phyloP scores from a whole-genome alignment of 2,888 invertebrate genomes.

The Anaspis maculata region DNA sequence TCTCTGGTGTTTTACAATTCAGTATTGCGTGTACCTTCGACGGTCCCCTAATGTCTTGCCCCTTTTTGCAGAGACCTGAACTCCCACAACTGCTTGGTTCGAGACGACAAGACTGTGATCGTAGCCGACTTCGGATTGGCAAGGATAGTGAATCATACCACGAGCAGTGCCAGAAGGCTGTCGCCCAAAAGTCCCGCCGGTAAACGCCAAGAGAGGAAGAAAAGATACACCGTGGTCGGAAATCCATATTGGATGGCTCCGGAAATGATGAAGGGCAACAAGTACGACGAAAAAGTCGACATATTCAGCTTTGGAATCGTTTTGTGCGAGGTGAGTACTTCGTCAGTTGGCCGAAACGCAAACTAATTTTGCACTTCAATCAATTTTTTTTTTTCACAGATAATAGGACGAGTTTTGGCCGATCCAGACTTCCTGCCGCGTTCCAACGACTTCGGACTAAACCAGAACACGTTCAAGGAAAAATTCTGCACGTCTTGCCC shows the following conservation, averaged over 20 bases:
- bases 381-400: too few species aligned
- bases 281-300: conserved; percentile 94
- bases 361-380: conserved; percentile 6
- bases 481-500: conserved; percentile 82
- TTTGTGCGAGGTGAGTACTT: conserved; percentile 69
- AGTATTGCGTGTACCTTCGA: too few species aligned
- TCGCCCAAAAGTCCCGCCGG: conserved; percentile 27
- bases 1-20: too few species aligned
- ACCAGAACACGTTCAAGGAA: conserved; percentile 75
- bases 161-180: conserved; percentile 29
- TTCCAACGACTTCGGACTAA: conserved; percentile 85
- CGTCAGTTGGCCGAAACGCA: too few species aligned
- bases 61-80: conserved; percentile 99
- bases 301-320: conserved; percentile 94
- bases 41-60: too few species aligned
- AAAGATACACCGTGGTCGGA: conserved; percentile 91
- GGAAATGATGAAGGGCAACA: conserved; percentile 95
- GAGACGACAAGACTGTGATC: conserved; percentile 74
- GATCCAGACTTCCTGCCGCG: conserved; percentile 92
- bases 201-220: conserved; percentile 55
- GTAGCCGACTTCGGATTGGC: conserved; percentile 95
- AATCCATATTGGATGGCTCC: conserved; percentile 99
- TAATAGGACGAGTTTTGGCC: conserved; percentile 89
- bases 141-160: conserved; percentile 56
- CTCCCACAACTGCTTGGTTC: conserved; percentile 87